A percentile compares a stretch with the other conserved stretches of the same genome.
These are phyloP conservation scores for Ganaspis brasiliensis DNA, from an alignment of 2,888 invertebrate species.

Conservation along the genomic window DNA sequence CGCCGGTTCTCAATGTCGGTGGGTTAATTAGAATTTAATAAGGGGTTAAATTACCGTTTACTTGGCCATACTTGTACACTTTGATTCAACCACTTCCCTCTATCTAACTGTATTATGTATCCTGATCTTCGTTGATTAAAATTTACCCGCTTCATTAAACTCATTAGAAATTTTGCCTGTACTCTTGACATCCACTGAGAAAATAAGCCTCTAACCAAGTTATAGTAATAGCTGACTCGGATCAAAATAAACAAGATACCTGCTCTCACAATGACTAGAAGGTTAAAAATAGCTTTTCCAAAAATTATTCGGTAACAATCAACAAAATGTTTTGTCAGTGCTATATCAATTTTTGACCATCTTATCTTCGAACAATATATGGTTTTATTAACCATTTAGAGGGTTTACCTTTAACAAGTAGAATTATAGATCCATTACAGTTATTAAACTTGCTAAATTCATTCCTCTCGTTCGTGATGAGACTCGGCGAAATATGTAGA, in stretches of 20 bases:
- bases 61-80: conserved; percentile 37
- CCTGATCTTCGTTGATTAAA: neutral
- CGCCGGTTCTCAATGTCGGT: conserved; percentile 51
- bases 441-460: conserved; percentile 63
- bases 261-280: too few relatives aligned
- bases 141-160: neutral
- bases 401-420: neutral
- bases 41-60: conserved; percentile 69
- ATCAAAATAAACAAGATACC: too few relatives aligned
- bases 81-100: conserved; percentile 13
- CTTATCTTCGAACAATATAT: too few relatives aligned
- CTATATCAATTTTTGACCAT: too few relatives aligned
- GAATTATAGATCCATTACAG: conserved; percentile 60
- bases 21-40: conserved; percentile 76
- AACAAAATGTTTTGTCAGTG: too few relatives aligned
- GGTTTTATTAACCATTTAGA: too few relatives aligned
- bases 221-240: too few relatives aligned
- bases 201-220: too few relatives aligned
- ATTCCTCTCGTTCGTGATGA: conserved; percentile 58
- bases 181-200: neutral
- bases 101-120: conserved; percentile 2
- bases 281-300: too few relatives aligned
- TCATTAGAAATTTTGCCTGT: neutral
- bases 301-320: too few relatives aligned
- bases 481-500: conserved; percentile 49